Base-by-base conservation (phyloP, 2,888 invertebrate genomes). In the Drosophila subquinaria region DNA sequence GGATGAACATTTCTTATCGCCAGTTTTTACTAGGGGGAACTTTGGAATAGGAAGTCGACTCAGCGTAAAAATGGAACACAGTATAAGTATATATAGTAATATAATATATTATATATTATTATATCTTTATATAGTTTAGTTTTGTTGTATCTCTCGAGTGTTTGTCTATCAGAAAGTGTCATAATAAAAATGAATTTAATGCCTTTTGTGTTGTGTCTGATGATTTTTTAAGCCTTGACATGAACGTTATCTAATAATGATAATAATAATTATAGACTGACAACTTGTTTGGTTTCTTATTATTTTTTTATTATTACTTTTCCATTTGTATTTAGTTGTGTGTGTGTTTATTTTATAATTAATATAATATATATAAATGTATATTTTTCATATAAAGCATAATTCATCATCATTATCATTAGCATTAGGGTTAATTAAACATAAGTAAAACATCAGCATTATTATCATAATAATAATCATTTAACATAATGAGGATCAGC, bases 21-120 rank as follows among this genome's bases (percentile, higher is more conserved):
- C 47, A 5, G 43, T 13, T 35, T 15, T 9, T 13, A 47, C 13
- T 27, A 38, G 30, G 17, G 43, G 33, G 59, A 62, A 76, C 78
- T 76, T 73, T 76, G 78, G 78, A 65, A 77, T 76, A 15, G 76
- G 69, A 76, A 76, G 48, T 60, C 40, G 73, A 77, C 59, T 69
- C 69, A 69, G 59, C 55, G 38, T 52, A 43, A 62, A 77, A 76
- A 43, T 76, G 77, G 77, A 59, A 47, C 69, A 61, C 45, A 45
- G 35, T 10, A 43, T 11, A 33, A 23, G 27, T 30, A 33, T 36
- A 53, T 27, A 66, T 6, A 17, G 17, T 45, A 17, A 4, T 36
- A 20, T 50, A 48, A 4, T 47, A 35, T 56, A 48, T 6, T 27
- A 27, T 27, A 6, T 27, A 27, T 27, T 8, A 30, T 8, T 8